A percentile compares a stretch with the other conserved stretches of the same genome.
These are phyloP conservation scores for Anarrhichthys ocellatus DNA, from an alignment of 2,113 vertebrate genomes.

Conservation along the genomic window DNA sequence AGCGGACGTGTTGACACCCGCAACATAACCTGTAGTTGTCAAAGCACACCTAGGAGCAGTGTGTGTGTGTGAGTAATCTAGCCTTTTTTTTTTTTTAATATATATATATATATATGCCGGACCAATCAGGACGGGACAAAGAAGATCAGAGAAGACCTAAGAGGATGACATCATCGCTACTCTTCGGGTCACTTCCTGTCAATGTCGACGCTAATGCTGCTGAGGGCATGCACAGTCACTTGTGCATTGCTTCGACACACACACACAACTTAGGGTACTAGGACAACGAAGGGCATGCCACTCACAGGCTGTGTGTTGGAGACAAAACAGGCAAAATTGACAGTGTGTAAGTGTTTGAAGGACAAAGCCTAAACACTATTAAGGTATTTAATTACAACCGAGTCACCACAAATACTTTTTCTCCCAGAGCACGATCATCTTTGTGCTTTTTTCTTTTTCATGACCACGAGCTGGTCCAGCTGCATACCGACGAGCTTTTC, in stretches of 20 bases:
- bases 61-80: neutral
- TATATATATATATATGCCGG: neutral
- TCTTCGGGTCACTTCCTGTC: slow-evolving; percentile 50
- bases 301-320: slow-evolving; percentile 20
- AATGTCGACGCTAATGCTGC: slow-evolving; percentile 35
- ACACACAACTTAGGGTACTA: neutral
- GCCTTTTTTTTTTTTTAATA: no score
- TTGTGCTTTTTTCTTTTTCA: neutral
- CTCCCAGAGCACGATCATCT: neutral
- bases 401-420: neutral
- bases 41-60: slow-evolving; percentile 21
- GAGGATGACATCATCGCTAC: slow-evolving; percentile 47
- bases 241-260: slow-evolving; percentile 1
- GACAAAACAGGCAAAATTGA: neutral
- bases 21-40: slow-evolving; percentile 47
- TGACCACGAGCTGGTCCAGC: slow-evolving; percentile 19
- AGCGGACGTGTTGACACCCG: slow-evolving; percentile 55
- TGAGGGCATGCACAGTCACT: slow-evolving; percentile 39
- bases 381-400: neutral
- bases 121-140: slow-evolving; percentile 32
- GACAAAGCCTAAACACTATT: slow-evolving; percentile 15
- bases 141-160: slow-evolving; percentile 38
- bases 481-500: slow-evolving; percentile 11
- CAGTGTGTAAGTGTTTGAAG: slow-evolving; percentile 11
- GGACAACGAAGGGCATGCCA: slow-evolving; percentile 43